phyloP scores from a whole-genome alignment of 37 sponge, comb jelly and placozoan species.

The Halichondria panicea region DNA sequence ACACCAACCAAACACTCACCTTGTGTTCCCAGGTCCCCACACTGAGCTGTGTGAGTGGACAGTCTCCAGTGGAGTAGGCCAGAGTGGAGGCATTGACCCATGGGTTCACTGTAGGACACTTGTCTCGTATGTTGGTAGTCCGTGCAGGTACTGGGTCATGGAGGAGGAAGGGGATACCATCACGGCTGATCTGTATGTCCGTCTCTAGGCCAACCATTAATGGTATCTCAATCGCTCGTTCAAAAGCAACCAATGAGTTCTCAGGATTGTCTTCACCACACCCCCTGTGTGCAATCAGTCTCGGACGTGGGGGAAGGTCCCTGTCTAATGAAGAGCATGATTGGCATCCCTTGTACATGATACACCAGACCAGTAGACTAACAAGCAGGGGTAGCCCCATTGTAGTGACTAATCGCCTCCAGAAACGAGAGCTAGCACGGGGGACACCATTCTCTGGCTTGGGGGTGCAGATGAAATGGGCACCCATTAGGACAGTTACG shows the following conservation, averaged over 20 bases:
- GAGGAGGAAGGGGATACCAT: conserved; percentile 57
- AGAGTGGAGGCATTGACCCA: conserved; percentile 29
- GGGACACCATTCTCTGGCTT: neutral
- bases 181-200: conserved; percentile 49
- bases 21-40: conserved; percentile 16
- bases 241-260: conserved; percentile 46
- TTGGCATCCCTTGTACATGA: conserved; percentile 1
- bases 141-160: conserved; percentile 47
- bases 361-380: neutral
- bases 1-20: neutral
- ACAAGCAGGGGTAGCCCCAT: neutral
- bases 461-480: too few species aligned
- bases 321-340: conserved; percentile 22
- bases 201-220: conserved; percentile 40
- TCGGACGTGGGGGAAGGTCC: conserved; percentile 23
- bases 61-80: conserved; percentile 22
- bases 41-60: conserved; percentile 39
- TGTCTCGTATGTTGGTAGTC: conserved; percentile 24
- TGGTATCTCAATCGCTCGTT: neutral
- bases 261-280: conserved; percentile 38
- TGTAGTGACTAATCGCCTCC: neutral
- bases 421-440: too few species aligned
- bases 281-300: conserved; percentile 59
- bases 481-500: too few species aligned
- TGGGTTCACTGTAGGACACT: conserved; percentile 36